Evolutionary conservation across 92 coral and sea anemone genomes (phyloP).

Genomic region (Porites divaricata): DNA sequence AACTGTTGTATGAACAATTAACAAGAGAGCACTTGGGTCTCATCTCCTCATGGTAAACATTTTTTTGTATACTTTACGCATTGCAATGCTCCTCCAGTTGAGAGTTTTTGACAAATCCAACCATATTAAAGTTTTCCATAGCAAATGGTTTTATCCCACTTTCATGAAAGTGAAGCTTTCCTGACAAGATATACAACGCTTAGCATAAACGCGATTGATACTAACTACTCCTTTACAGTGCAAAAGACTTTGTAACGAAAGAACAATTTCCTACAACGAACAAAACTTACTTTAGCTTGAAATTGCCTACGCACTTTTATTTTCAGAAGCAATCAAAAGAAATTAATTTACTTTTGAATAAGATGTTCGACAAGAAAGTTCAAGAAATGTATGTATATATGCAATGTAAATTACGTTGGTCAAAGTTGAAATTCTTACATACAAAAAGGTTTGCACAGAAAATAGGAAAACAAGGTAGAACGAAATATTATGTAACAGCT

Average conservation of each 20-base stretch:
- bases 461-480: neutral
- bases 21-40: too few relatives aligned
- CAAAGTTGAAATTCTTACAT: neutral
- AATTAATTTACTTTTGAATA: neutral
- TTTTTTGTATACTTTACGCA: too few relatives aligned
- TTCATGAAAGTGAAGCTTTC: too few relatives aligned
- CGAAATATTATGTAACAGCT: neutral
- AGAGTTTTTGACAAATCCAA: too few relatives aligned
- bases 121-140: too few relatives aligned
- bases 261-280: neutral
- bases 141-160: too few relatives aligned
- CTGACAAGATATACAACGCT: neutral
- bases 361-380: neutral
- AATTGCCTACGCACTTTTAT: neutral
- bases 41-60: too few relatives aligned
- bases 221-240: too few relatives aligned
- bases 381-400: neutral
- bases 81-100: too few relatives aligned
- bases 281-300: neutral
- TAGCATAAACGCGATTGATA: neutral
- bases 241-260: neutral
- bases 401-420: neutral
- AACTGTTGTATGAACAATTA: too few relatives aligned
- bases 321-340: neutral
- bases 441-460: neutral